phyloP scores from a whole-genome alignment of 2,888 invertebrate species.

The Subacronicta megacephala region DNA sequence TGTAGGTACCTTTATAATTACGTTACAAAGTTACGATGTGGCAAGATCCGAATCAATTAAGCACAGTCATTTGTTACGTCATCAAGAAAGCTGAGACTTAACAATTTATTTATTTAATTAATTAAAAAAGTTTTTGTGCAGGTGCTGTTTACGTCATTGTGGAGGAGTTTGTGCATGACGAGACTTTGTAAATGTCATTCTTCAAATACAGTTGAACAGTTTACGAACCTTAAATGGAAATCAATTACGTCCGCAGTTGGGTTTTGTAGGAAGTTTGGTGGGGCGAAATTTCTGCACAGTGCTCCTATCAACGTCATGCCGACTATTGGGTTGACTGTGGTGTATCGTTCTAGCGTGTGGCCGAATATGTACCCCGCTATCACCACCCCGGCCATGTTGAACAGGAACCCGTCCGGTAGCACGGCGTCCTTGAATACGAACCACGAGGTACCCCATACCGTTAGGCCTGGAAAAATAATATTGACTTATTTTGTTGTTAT shows the following conservation, averaged over 20 bases:
- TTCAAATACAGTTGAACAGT: constrained; percentile 10
- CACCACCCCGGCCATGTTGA: constrained; percentile 77
- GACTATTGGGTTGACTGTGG: constrained; percentile 79
- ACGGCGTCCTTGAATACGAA: constrained; percentile 74
- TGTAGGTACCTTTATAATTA: constrained; percentile 36
- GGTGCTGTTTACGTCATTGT: constrained; percentile 38
- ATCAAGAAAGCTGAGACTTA: constrained; percentile 46
- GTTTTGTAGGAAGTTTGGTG: constrained; percentile 74
- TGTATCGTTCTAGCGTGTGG: constrained; percentile 81
- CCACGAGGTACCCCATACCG: constrained; percentile 80
- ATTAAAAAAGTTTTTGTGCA: constrained; percentile 48
- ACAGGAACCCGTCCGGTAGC: constrained; percentile 74
- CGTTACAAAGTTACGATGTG: constrained; percentile 51
- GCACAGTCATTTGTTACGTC: constrained; percentile 51
- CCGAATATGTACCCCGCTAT: constrained; percentile 78
- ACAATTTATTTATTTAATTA: constrained; percentile 50
- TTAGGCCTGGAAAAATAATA: constrained; percentile 72
- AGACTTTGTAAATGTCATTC: constrained; percentile 12
- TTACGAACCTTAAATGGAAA: constrained; percentile 81
- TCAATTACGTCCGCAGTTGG: constrained; percentile 76
- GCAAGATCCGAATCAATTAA: constrained; percentile 51
- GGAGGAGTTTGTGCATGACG: constrained; percentile 13
- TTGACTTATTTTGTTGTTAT: background rate
- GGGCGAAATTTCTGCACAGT: constrained; percentile 76
- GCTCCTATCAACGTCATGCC: constrained; percentile 84